phyloP scores from a whole-genome alignment of 2,113 vertebrate genomes.

The Corapipo altera region DNA sequence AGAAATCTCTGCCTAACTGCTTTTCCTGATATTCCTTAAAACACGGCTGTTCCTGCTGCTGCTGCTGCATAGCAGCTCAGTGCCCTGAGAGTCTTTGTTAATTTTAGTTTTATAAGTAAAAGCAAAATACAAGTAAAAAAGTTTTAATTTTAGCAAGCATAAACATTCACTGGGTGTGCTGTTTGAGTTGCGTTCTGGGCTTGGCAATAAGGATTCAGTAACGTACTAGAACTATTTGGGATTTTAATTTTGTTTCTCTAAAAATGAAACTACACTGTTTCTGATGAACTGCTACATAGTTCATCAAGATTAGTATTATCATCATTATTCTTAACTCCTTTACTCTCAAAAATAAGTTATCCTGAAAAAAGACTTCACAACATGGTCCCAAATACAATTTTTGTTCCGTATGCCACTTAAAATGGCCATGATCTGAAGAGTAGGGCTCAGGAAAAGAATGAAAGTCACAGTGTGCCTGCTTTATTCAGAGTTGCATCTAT shows the following conservation, averaged over 20 bases:
- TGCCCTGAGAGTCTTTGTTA: neutral
- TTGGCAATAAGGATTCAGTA: neutral
- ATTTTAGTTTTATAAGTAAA: neutral
- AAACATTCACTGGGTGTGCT: neutral
- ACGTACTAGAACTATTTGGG: neutral
- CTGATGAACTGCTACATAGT: no score
- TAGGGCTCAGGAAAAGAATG: neutral
- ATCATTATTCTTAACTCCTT: neutral
- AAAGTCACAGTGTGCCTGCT: neutral
- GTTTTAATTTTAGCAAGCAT: neutral
- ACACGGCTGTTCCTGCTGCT: neutral
- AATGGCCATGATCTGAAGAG: neutral
- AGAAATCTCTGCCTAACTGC: neutral
- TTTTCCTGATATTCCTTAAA: neutral
- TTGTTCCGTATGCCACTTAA: neutral
- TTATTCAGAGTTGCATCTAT: neutral
- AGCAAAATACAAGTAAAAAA: neutral
- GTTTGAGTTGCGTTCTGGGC: neutral
- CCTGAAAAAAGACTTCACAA: neutral
- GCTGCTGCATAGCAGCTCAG: neutral
- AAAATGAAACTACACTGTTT: neutral
- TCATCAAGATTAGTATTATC: neutral
- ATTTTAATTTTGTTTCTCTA: neutral
- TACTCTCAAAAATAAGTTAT: neutral
- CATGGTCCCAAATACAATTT: neutral